phyloP scores from a whole-genome alignment of 2,888 invertebrate genomes.

The Salticus scenicus region DNA sequence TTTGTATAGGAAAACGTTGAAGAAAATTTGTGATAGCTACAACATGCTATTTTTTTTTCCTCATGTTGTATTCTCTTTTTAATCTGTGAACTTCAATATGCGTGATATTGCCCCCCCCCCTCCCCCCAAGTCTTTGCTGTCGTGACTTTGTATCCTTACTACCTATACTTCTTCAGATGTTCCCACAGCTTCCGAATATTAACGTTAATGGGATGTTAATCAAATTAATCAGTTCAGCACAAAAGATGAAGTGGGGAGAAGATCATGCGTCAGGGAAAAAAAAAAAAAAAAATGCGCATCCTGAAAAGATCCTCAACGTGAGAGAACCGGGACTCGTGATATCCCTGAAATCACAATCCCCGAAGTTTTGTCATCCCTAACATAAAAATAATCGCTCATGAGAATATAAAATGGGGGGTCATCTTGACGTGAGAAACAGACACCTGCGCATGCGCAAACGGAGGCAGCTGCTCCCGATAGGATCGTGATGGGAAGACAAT shows the following conservation, averaged over 20 bases:
- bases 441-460: slow-evolving; percentile 64
- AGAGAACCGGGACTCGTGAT: slow-evolving; percentile 19
- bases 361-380: slow-evolving; percentile 8
- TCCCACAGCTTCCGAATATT: slow-evolving; percentile 17
- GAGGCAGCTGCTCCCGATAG: slow-evolving; percentile 51
- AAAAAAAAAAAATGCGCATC: background rate
- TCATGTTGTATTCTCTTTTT: too few species aligned
- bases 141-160: background rate
- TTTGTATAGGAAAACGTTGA: too few species aligned
- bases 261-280: background rate
- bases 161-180: background rate
- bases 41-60: too few species aligned
- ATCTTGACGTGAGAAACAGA: slow-evolving; percentile 22
- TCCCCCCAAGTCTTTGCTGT: background rate
- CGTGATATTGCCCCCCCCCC: too few species aligned
- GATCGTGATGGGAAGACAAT: slow-evolving; percentile 32
- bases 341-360: background rate
- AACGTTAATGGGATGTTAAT: slow-evolving; percentile 8
- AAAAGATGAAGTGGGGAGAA: background rate
- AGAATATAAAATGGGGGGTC: slow-evolving; percentile 15
- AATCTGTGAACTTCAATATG: too few species aligned
- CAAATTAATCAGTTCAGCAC: slow-evolving; percentile 11
- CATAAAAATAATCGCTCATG: slow-evolving; percentile 1
- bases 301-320: background rate
- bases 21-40: too few species aligned